Conservation (phyloP, 2,888 invertebrate species). For the Hypolimnas misippus region DNA sequence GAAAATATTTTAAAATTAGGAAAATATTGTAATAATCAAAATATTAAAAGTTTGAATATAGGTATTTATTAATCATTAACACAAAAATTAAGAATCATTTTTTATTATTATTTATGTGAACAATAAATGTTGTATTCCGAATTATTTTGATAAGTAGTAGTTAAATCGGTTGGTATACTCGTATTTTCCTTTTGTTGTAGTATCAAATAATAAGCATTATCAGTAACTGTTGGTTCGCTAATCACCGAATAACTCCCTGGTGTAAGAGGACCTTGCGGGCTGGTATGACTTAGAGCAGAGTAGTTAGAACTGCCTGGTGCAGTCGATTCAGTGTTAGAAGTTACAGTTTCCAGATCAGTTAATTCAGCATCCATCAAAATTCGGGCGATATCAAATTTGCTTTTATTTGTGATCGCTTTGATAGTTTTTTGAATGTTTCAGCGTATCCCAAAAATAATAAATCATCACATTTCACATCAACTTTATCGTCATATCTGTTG, state of each 20-base stretch:
- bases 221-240: background rate
- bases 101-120: constrained; percentile 32
- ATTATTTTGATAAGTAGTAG: constrained; percentile 24
- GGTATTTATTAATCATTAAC: constrained; percentile 35
- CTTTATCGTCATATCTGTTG: constrained; percentile 36
- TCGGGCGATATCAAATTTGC: constrained; percentile 27
- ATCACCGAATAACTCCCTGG: background rate
- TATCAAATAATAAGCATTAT: constrained; percentile 27
- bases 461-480: background rate
- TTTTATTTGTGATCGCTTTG: background rate
- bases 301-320: constrained; percentile 37
- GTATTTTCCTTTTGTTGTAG: constrained; percentile 39
- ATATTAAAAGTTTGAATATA: no score
- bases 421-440: background rate
- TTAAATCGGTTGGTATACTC: constrained; percentile 31
- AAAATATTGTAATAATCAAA: no score
- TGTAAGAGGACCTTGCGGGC: constrained; percentile 7
- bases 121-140: constrained; percentile 34
- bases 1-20: constrained; percentile 24
- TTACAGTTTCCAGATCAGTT: constrained; percentile 17
- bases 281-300: constrained; percentile 25
- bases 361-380: constrained; percentile 40
- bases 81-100: background rate
- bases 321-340: constrained; percentile 30
- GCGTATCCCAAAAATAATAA: constrained; percentile 1